A percentile compares a stretch with the other conserved stretches of the same genome.
These are phyloP conservation scores for Solenopsis fugax DNA, from an alignment of 1,140 invertebrate genomes.

Conservation along the genomic window DNA sequence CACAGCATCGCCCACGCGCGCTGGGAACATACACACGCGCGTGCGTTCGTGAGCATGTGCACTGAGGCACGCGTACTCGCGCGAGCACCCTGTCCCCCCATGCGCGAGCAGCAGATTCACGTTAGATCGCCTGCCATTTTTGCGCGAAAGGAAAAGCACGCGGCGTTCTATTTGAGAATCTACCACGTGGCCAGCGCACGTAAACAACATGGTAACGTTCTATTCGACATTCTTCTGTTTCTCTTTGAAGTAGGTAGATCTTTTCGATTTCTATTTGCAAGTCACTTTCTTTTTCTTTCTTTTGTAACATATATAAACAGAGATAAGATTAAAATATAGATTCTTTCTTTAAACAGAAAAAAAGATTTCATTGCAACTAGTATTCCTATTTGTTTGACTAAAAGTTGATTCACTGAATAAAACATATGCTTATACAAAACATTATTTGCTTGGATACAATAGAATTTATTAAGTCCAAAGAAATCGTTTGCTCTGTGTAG, in stretches of 20 bases:
- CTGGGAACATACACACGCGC: conserved; percentile 78
- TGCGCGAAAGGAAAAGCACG: conserved; percentile 29
- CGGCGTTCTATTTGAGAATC: conserved; percentile 53
- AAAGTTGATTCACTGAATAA: too few relatives aligned
- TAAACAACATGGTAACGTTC: neutral
- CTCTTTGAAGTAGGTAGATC: neutral
- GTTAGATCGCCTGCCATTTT: conserved; percentile 63
- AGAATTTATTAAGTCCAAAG: too few relatives aligned
- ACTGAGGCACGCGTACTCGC: conserved; percentile 53
- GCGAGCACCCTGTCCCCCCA: neutral
- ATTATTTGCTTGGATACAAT: too few relatives aligned
- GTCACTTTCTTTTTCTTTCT: neutral
- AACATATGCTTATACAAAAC: too few relatives aligned
- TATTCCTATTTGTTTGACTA: too few relatives aligned
- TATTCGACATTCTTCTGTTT: neutral
- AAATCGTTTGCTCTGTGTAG: too few relatives aligned
- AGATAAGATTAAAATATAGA: neutral
- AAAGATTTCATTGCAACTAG: too few relatives aligned
- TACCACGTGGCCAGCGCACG: conserved; percentile 61
- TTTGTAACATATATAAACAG: neutral
- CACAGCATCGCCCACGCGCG: conserved; percentile 86
- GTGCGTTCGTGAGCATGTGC: conserved; percentile 50
- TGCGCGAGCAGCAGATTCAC: conserved; percentile 54
- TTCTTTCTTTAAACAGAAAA: too few relatives aligned
- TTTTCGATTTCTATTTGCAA: neutral